These are phyloP conservation scores for Drosophila robusta DNA, from an alignment of 2,888 invertebrate genomes.

Conservation along the genomic window DNA sequence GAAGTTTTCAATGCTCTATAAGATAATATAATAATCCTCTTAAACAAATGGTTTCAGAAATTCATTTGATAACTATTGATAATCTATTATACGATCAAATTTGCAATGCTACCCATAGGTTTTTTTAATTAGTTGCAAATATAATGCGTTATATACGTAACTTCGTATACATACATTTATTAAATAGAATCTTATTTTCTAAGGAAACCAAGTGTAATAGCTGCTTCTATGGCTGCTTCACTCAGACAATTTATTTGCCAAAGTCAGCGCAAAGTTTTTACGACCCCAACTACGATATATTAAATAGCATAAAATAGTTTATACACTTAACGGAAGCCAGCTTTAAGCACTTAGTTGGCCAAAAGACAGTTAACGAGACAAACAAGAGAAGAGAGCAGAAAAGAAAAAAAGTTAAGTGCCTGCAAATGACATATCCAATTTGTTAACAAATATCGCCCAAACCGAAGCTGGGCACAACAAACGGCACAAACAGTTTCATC, in stretches of 20 bases:
- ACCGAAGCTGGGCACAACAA: slow-evolving; percentile 2
- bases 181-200: too few species aligned
- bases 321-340: slow-evolving; percentile 2
- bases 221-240: not conserved
- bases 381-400: not conserved
- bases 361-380: not conserved
- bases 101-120: too few species aligned
- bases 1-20: too few species aligned
- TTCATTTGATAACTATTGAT: too few species aligned
- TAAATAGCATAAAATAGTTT: slow-evolving; percentile 1
- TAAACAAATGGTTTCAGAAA: too few species aligned
- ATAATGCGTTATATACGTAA: too few species aligned
- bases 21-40: too few species aligned
- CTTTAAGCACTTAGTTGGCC: slow-evolving; percentile 7
- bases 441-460: slow-evolving; percentile 24
- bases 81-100: too few species aligned
- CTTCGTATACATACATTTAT: too few species aligned
- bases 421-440: slow-evolving; percentile 70
- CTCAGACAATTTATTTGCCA: slow-evolving; percentile 1
- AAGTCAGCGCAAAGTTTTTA: not conserved
- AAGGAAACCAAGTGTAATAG: too few species aligned
- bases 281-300: not conserved
- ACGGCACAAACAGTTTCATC: slow-evolving; percentile 5
- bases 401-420: slow-evolving; percentile 37
- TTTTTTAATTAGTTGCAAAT: too few species aligned